These are phyloP conservation scores for Spheniscus mendiculus DNA, from an alignment of 2,113 vertebrate genomes.

Conservation along the genomic window DNA sequence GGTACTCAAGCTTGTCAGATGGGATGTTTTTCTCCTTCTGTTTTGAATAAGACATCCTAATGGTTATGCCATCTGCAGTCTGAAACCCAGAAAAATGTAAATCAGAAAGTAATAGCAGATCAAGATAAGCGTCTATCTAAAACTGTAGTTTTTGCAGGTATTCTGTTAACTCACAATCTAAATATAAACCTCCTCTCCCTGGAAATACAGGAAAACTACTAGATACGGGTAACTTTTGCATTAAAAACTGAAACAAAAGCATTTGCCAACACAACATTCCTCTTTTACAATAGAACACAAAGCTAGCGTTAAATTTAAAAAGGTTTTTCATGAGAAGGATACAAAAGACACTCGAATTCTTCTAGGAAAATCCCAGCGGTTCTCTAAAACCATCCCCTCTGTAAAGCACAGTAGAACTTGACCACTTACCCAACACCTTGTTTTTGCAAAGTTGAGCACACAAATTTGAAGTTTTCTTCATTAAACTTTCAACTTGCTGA, in stretches of 20 bases:
- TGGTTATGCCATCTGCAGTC: slow-evolving; percentile 48
- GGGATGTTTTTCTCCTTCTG: slow-evolving; percentile 34
- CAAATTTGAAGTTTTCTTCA: slow-evolving; percentile 53
- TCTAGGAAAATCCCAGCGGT: neutral
- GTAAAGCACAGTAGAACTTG: neutral
- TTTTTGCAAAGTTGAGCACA: slow-evolving; percentile 27
- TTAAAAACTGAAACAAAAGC: neutral
- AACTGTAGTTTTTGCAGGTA: slow-evolving; percentile 25
- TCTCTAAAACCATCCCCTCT: neutral
- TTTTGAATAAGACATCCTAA: slow-evolving; percentile 65
- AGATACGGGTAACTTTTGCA: neutral
- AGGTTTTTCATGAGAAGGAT: neutral
- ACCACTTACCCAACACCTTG: neutral
- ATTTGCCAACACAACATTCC: neutral
- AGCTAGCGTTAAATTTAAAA: neutral
- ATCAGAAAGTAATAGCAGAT: slow-evolving; percentile 31
- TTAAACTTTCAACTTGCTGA: slow-evolving; percentile 30
- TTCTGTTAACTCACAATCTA: neutral
- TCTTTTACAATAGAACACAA: neutral
- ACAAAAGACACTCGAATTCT: neutral
- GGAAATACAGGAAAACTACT: neutral
- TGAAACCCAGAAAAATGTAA: slow-evolving; percentile 57
- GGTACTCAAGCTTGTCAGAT: slow-evolving; percentile 53
- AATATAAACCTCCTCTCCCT: neutral
- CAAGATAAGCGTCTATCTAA: neutral